phyloP scores from a whole-genome alignment of 35 echinoderm and acorn worm genomes.

The Eucidaris tribuloides region DNA sequence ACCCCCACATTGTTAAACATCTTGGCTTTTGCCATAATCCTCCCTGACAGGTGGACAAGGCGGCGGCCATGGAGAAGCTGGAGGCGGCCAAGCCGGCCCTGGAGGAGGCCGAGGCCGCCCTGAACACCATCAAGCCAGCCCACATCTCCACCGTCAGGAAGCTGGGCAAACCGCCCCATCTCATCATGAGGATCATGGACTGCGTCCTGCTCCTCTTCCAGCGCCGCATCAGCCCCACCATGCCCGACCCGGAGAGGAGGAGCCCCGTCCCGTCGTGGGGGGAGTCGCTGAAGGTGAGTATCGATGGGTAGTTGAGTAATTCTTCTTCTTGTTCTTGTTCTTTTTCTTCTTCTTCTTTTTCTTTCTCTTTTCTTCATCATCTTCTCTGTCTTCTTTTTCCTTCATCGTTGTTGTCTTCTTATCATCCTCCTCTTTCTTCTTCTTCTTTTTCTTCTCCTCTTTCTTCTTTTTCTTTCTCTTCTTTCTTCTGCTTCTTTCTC shows the following conservation, averaged over 20 bases:
- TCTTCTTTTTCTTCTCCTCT: too few relatives aligned
- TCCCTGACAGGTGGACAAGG: conserved; percentile 69
- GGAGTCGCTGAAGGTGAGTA: conserved; percentile 72
- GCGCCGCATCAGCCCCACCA: conserved; percentile 27
- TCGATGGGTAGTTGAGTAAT: neutral
- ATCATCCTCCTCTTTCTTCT: too few relatives aligned
- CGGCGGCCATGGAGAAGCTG: conserved; percentile 58
- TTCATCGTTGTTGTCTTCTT: too few relatives aligned
- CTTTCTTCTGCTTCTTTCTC: too few relatives aligned
- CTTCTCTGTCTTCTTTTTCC: neutral
- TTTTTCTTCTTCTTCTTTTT: neutral
- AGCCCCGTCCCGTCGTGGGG: conserved; percentile 76
- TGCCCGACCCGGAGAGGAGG: conserved; percentile 54
- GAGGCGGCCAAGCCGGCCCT: conserved; percentile 80
- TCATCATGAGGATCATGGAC: conserved; percentile 99
- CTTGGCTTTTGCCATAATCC: neutral
- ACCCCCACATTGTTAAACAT: neutral
- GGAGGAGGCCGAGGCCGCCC: conserved; percentile 85
- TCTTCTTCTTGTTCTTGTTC: neutral
- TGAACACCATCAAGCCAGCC: conserved; percentile 96
- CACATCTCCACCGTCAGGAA: conserved; percentile 88
- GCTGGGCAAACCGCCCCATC: conserved; percentile 94
- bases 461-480: too few relatives aligned
- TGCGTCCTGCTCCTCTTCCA: conserved; percentile 82
- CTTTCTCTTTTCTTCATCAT: neutral